Percentiles rank a stretch among this genome's conserved stretches.
These are phyloP conservation scores for Eulimnadia texana DNA, from an alignment of 1,140 invertebrate genomes.

Conservation along the genomic window DNA sequence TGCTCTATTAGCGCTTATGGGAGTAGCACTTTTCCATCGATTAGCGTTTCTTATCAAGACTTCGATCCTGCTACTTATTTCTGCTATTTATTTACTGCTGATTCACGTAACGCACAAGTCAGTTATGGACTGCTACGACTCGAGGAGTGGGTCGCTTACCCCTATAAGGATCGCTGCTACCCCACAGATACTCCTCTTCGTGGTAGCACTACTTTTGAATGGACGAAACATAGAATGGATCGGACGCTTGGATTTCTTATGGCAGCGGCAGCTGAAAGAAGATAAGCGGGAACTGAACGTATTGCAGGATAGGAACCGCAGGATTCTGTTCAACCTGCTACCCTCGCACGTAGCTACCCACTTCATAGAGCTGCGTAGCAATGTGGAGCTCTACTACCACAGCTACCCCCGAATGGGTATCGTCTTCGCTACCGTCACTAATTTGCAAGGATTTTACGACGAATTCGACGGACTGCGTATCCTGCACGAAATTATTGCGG, in stretches of 20 bases:
- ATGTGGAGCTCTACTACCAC: conserved; percentile 77
- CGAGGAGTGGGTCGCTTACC: conserved; percentile 31
- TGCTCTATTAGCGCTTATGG: conserved; percentile 60
- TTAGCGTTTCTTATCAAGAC: conserved; percentile 67
- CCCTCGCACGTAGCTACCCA: conserved; percentile 87
- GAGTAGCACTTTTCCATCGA: conserved; percentile 65
- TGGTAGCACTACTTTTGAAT: conserved; percentile 61
- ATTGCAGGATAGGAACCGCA: conserved; percentile 79
- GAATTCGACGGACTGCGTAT: conserved; percentile 79
- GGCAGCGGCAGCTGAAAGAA: conserved; percentile 86
- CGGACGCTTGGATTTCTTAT: conserved; percentile 72
- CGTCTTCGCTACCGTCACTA: conserved; percentile 89
- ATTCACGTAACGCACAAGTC: conserved; percentile 63
- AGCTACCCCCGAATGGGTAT: conserved; percentile 88
- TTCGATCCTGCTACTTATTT: conserved; percentile 56
- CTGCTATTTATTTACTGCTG: conserved; percentile 57
- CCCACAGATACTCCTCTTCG: conserved; percentile 46
- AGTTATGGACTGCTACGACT: conserved; percentile 65
- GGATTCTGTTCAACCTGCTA: conserved; percentile 83
- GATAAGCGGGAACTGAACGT: conserved; percentile 91
- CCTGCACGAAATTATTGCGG: conserved; percentile 91
- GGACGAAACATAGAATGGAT: conserved; percentile 78
- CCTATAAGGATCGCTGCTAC: conserved; percentile 31
- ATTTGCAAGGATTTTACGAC: conserved; percentile 94
- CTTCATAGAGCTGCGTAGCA: conserved; percentile 57